Base-by-base conservation (phyloP, 1,140 invertebrate species). In the Pseudomyrmex sp. region DNA sequence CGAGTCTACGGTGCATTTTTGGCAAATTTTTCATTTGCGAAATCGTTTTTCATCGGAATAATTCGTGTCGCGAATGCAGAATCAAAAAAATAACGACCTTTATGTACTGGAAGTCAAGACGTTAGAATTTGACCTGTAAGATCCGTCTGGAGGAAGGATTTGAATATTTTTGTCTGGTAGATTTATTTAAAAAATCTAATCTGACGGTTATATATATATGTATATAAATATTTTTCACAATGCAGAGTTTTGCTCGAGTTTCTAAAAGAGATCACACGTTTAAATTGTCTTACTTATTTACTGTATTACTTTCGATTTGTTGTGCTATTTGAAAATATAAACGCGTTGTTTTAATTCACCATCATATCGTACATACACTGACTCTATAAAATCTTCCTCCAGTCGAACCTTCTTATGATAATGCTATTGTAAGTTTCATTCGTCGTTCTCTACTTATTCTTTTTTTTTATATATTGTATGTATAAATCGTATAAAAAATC, bases 401-500 rank as follows among this genome's bases (percentile, higher is more conserved):
- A 80, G 58, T 0, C 72, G 56, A 88, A 88, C 48, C 70, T 48
- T 35, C 35, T 70, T 70, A 23, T 18, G 26, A 84, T 66, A 61
- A 48, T 73, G 84, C 72, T 74, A 79, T 58, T 15, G 54, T 79
- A 69, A 85, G 65, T 26, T 84, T 26, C 3, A 54, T 65, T 66
- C 83, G 63, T 70, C 65, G 23, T 84, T 65, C 56, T 88, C 59
- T 82, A 74, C 76, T 74, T 84, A 75, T 61, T 56, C 52, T 62
- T 74, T 84, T 70, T 56, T 35, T 62, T 89, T 86, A 82, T 46
- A 86, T 46, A 86, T 48, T 61, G 77, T 85, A 80, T 35, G 35
- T 90, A 92, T 90, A 92, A 87, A 85, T 91, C 82, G 80, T 93
- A 92, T 93, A 83, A 92, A 92, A 35, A 92, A 89, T 89, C 88